phyloP scores from a whole-genome alignment of 2,797 vertebrate species.

The Alosa sapidissima region DNA sequence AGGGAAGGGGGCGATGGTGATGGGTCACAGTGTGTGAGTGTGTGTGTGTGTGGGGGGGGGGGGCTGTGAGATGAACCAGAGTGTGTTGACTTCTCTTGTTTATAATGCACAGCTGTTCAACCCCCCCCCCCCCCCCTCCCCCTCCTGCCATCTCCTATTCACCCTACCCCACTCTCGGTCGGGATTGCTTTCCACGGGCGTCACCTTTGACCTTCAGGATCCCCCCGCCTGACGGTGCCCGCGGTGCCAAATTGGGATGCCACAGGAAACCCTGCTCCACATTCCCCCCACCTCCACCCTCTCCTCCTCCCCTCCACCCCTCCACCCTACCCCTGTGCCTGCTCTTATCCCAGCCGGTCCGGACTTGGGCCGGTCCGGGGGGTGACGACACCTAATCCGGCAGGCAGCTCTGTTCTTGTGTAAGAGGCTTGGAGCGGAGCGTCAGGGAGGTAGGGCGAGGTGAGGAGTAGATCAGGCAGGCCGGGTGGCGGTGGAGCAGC shows the following conservation, averaged over 20 bases:
- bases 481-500: background rate
- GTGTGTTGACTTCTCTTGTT: slow-evolving; percentile 60
- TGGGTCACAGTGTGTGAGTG: background rate
- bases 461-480: background rate
- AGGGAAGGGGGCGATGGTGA: too few species aligned
- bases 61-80: slow-evolving; percentile 51
- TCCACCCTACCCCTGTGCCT: background rate
- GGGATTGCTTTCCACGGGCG: slow-evolving; percentile 40
- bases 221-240: slow-evolving; percentile 39
- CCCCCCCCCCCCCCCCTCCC: background rate
- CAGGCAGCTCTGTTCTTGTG: slow-evolving; percentile 53
- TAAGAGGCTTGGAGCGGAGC: slow-evolving; percentile 57
- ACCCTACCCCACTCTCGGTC: slow-evolving; percentile 28
- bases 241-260: slow-evolving; percentile 44
- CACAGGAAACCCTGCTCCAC: slow-evolving; percentile 56
- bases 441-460: background rate
- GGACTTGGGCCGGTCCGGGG: slow-evolving; percentile 35
- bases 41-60: slow-evolving; percentile 31
- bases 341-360: slow-evolving; percentile 21
- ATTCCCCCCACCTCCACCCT: background rate
- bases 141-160: background rate
- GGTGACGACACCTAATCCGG: slow-evolving; percentile 66
- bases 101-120: slow-evolving; percentile 51
- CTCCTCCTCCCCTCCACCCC: slow-evolving; percentile 13
- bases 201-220: slow-evolving; percentile 57